phyloP scores from a whole-genome alignment of 2,797 vertebrate species.

The Manis pentadactyla region DNA sequence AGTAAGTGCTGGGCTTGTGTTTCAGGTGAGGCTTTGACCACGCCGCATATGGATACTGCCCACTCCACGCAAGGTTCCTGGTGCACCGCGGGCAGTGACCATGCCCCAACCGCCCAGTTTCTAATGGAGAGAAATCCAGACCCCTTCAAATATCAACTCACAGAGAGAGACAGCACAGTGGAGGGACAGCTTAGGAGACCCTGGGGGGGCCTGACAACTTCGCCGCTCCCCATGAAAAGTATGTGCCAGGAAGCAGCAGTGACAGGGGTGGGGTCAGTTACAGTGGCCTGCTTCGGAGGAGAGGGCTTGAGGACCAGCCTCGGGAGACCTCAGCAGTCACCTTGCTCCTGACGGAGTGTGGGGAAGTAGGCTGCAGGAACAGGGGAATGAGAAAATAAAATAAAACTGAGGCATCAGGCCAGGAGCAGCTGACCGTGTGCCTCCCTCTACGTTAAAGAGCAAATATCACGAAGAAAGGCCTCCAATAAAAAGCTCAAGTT shows the following conservation, averaged over 20 bases:
- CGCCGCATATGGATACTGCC: rapidly evolving
- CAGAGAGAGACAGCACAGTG: not conserved
- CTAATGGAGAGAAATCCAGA: not conserved
- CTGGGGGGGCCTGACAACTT: not conserved
- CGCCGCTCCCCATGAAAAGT: not conserved
- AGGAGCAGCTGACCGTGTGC: too few species aligned
- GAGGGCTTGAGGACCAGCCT: not conserved
- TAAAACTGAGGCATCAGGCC: rapidly evolving
- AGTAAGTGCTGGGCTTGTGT: not conserved
- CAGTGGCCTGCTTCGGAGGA: not conserved
- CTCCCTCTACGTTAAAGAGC: not conserved
- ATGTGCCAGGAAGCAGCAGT: not conserved
- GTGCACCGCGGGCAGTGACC: not conserved
- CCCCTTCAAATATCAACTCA: not conserved
- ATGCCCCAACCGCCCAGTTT: not conserved
- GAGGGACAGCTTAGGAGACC: not conserved
- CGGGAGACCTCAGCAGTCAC: too few species aligned
- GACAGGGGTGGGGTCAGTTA: too few species aligned
- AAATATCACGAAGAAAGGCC: not conserved
- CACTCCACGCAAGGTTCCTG: not conserved
- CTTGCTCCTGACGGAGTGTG: not conserved
- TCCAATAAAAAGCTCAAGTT: not conserved
- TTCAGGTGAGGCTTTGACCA: not conserved
- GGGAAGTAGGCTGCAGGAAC: not conserved
- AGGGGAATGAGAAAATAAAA: not conserved